Evolutionary conservation across 2,888 invertebrate species (phyloP).

Genomic region (Masnerella sp.): DNA sequence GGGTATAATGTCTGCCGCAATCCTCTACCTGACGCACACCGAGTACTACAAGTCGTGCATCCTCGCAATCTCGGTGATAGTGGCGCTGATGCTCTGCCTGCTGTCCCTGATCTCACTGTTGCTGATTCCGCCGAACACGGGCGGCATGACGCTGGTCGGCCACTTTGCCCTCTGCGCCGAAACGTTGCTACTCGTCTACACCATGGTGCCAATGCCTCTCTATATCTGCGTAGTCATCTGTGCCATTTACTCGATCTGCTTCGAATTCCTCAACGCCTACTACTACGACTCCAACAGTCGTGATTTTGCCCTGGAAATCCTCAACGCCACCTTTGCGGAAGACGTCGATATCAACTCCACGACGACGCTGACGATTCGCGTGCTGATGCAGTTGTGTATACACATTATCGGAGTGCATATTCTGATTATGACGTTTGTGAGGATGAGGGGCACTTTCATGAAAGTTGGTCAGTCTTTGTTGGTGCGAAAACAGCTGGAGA

Average conservation of each 20-base stretch:
- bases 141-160: slow-evolving; percentile 86
- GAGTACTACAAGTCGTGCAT: slow-evolving; percentile 84
- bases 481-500: slow-evolving; percentile 92
- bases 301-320: slow-evolving; percentile 17
- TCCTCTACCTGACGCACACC: slow-evolving; percentile 86
- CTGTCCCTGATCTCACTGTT: slow-evolving; percentile 83
- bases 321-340: slow-evolving; percentile 40
- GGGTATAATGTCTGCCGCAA: slow-evolving; percentile 82
- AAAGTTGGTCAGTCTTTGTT: slow-evolving; percentile 95
- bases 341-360: slow-evolving; percentile 68
- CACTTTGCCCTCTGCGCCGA: slow-evolving; percentile 91
- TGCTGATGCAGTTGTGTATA: slow-evolving; percentile 91
- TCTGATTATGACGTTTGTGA: slow-evolving; percentile 93
- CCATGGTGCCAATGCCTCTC: slow-evolving; percentile 93
- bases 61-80: slow-evolving; percentile 84
- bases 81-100: slow-evolving; percentile 84
- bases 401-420: slow-evolving; percentile 96
- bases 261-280: slow-evolving; percentile 85
- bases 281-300: slow-evolving; percentile 64
- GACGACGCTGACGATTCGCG: slow-evolving; percentile 81
- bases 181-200: slow-evolving; percentile 93
- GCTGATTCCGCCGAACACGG: slow-evolving; percentile 78
- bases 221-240: slow-evolving; percentile 90
- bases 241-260: slow-evolving; percentile 88
- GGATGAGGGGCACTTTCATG: slow-evolving; percentile 97